Base-by-base conservation (phyloP, 2,797 vertebrate genomes). In the Lutjanus campechanus region DNA sequence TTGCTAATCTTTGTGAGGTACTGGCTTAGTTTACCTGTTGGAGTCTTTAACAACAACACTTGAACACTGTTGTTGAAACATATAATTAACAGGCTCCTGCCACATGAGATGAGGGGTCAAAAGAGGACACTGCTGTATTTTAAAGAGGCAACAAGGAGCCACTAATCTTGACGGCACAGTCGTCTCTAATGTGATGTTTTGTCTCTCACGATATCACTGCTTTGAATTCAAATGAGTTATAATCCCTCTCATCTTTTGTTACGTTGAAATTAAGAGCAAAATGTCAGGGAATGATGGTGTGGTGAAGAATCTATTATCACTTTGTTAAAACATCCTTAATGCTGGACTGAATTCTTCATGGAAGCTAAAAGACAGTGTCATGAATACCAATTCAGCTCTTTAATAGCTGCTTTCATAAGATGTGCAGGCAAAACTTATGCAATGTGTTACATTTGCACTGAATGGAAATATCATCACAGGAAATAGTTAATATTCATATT, bases 331-430 rank as follows among this genome's bases (percentile, higher is more conserved):
- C 43, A 7, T 62, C 12, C 7, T 62, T 20, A 44, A 44, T 5
- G 3, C 9, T 17, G 15, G 40, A 5, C 9, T 20, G 51, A 55
- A 13, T 22, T 1, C 17, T n/a, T 73, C 4, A 73, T 41, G 19
- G 15, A 4, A 16, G n/a, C 16, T 41, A 0, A 11, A 12, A 22
- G 22, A 54, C 47, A 41, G 29, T 20, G 40, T 56, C 25, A 44
- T 47, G 71, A 74, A 77, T 78, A 61, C 43, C 13, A 68, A 77
- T 60, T 70, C 36, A 50, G 8, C 13, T 69, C 22, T 69, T 71
- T 60, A 43, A 46, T 8, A 50, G 54, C 0, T 16, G 43, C 29
- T 73, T 76, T 61, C 20, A 54, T 71, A 9, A 0, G 2, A 7
- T 13, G 0, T 40, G 20, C 11, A 16, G 36, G 3, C 7, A 11